These are phyloP conservation scores for Odontophorus gujanensis DNA, from an alignment of 2,113 vertebrate species.

Conservation along the genomic window DNA sequence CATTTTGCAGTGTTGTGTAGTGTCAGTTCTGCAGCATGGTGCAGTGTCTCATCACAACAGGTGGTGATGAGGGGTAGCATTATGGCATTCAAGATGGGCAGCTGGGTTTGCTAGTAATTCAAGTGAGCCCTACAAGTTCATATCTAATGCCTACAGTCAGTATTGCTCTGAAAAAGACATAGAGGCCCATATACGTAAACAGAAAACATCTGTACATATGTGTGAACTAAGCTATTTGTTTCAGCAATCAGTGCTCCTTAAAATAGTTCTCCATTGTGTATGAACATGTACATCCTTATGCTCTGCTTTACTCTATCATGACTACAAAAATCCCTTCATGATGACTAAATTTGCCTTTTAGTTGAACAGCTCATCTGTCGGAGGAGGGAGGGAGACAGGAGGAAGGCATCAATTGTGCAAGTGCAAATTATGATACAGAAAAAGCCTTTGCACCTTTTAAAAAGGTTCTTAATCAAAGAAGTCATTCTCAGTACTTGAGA, in stretches of 20 bases:
- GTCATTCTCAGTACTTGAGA: not conserved
- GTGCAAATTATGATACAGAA: not conserved
- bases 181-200: not conserved
- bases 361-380: not conserved
- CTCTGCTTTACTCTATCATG: not conserved
- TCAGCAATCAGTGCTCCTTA: conserved; percentile 7
- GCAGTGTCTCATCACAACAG: not conserved
- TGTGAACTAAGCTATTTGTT: not conserved
- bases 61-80: not conserved
- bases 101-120: conserved; percentile 27
- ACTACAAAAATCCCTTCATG: not conserved
- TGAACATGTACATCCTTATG: not conserved
- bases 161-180: not conserved
- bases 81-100: not conserved
- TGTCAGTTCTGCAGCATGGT: not conserved
- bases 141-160: not conserved
- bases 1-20: not conserved
- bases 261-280: not conserved
- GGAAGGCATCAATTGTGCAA: not conserved
- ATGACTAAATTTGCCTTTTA: conserved; percentile 12
- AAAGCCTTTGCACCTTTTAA: conserved; percentile 17
- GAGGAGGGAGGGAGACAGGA: not conserved
- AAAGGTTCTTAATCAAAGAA: conserved; percentile 22
- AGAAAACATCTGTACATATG: too few relatives aligned
- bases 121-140: not conserved